phyloP scores from a whole-genome alignment of 2,113 vertebrate species.

The Bubalus kerabau region DNA sequence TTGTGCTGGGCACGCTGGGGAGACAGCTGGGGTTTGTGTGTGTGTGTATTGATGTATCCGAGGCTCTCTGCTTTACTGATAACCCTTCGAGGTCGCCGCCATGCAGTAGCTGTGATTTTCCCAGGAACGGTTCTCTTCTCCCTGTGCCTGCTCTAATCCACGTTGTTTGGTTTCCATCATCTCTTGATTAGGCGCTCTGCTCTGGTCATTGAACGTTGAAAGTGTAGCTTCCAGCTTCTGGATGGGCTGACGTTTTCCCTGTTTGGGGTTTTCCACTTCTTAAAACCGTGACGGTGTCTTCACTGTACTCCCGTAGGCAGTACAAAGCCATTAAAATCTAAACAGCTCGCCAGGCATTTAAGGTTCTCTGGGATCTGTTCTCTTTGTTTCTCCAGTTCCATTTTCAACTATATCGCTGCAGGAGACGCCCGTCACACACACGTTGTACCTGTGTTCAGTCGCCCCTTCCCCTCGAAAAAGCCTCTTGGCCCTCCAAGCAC shows the following conservation, averaged over 20 bases:
- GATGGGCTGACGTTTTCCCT: not conserved
- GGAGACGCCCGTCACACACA: not conserved
- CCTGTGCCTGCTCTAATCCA: not conserved
- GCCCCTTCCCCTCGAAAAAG: not conserved
- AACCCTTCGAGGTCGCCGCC: not conserved
- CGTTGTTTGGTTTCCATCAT: not conserved
- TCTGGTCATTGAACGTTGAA: not conserved
- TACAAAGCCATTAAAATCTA: not conserved
- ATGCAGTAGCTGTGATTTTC: not conserved
- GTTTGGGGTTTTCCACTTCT: not conserved
- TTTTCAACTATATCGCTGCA: not conserved
- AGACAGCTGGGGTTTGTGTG: fast-evolving
- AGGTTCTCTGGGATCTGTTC: not conserved
- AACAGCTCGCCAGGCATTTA: not conserved
- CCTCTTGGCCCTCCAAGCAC: not conserved
- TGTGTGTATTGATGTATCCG: not conserved
- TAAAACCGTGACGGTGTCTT: not conserved
- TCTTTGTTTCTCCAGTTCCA: not conserved
- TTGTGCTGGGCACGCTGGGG: not conserved
- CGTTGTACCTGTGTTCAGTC: not conserved
- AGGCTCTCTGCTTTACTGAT: not conserved
- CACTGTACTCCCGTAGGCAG: not conserved
- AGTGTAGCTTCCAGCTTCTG: not conserved
- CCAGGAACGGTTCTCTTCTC: not conserved
- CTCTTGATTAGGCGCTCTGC: not conserved